These are phyloP conservation scores for Alca torda DNA, from an alignment of 2,797 vertebrate species.

Conservation along the genomic window DNA sequence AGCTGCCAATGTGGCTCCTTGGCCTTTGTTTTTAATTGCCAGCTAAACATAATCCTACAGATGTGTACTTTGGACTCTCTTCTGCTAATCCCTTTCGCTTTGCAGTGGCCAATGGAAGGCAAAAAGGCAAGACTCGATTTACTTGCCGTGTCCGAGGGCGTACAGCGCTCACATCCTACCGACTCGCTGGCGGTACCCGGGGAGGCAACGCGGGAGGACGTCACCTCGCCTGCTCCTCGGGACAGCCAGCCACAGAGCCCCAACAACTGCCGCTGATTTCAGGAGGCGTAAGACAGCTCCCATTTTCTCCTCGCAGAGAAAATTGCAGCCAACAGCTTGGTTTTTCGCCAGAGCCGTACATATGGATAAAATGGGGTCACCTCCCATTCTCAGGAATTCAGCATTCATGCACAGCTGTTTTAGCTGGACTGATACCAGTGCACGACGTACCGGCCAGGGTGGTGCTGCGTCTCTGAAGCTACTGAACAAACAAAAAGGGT, in stretches of 20 bases:
- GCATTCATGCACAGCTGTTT: slow-evolving; percentile 44
- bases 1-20: background rate
- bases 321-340: background rate
- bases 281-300: background rate
- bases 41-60: background rate
- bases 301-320: background rate
- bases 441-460: background rate
- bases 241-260: background rate
- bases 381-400: slow-evolving; percentile 20
- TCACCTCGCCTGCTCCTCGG: accelerated
- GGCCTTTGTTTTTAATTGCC: background rate
- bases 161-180: accelerated
- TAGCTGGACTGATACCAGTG: slow-evolving; percentile 46
- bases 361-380: slow-evolving; percentile 48
- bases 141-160: accelerated
- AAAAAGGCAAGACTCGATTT: background rate
- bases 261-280: background rate
- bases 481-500: background rate
- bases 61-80: background rate
- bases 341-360: background rate
- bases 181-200: accelerated
- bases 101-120: background rate
- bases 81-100: background rate
- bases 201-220: accelerated
- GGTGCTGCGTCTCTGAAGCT: background rate